A percentile compares a stretch with the other conserved stretches of the same genome.
Conservation (phyloP, 2,888 invertebrate species). For the Sinotaia quadrata region DNA sequence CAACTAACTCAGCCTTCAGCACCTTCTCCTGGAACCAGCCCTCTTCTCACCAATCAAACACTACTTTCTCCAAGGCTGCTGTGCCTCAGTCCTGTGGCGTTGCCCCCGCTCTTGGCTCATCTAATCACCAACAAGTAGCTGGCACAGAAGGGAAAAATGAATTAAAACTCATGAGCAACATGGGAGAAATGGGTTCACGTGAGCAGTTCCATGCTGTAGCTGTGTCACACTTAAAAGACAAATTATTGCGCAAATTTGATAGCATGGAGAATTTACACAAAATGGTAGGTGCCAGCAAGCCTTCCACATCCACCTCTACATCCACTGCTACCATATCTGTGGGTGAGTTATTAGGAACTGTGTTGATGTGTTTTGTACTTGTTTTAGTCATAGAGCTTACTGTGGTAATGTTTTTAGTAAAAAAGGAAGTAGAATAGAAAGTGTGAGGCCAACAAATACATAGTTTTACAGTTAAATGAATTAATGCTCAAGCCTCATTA, state of each 20-base stretch:
- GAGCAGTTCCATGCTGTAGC: constrained; percentile 50
- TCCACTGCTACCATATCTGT: too few species aligned
- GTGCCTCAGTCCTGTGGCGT: not conserved
- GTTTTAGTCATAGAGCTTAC: too few species aligned
- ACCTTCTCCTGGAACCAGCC: constrained; percentile 7
- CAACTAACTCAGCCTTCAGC: not conserved
- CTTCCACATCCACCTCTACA: not conserved
- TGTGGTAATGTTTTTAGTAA: too few species aligned
- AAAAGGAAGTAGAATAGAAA: too few species aligned
- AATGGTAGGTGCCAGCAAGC: constrained; percentile 25
- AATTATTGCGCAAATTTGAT: constrained; percentile 56
- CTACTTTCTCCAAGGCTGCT: not conserved
- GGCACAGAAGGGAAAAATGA: not conserved
- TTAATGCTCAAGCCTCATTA: too few species aligned
- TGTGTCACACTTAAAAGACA: constrained; percentile 59
- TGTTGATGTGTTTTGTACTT: too few species aligned
- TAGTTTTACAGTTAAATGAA: too few species aligned
- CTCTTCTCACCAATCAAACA: not conserved
- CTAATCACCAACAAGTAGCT: not conserved
- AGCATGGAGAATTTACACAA: constrained; percentile 56
- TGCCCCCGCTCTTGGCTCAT: not conserved
- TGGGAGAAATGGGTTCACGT: constrained; percentile 19
- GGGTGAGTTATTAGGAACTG: too few species aligned
- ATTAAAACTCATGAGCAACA: not conserved
- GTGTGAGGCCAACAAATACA: too few species aligned